Evolutionary conservation across 2,113 vertebrate genomes (phyloP).

Genomic region (Hippolais icterina): DNA sequence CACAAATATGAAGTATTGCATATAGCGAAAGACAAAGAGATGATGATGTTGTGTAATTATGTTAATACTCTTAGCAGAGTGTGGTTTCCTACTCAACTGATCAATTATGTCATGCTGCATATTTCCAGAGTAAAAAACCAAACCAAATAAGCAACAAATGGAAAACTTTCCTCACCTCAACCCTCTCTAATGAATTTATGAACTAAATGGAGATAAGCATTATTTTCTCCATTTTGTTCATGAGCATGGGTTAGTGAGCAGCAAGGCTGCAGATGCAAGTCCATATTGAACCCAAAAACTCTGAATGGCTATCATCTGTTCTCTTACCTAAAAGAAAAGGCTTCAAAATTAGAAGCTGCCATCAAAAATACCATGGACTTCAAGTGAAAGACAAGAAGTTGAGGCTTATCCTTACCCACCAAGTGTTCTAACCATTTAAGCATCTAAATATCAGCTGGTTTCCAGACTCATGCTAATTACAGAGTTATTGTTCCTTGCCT

Average conservation of each 20-base stretch:
- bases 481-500: background rate
- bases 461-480: background rate
- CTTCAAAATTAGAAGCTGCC: background rate
- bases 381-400: background rate
- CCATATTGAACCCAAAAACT: background rate
- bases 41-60: rapidly evolving
- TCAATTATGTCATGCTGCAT: background rate
- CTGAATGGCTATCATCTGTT: background rate
- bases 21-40: background rate
- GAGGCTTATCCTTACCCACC: background rate
- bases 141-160: background rate
- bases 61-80: background rate
- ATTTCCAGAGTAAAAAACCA: background rate
- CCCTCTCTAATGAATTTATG: background rate
- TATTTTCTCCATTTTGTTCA: background rate
- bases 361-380: background rate
- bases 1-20: background rate
- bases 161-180: background rate
- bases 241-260: rapidly evolving
- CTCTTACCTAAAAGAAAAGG: background rate
- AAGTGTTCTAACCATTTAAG: background rate
- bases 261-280: background rate
- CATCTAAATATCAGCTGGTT: background rate
- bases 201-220: background rate
- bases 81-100: background rate